These are phyloP conservation scores for Agrotis clavis DNA, from an alignment of 2,888 invertebrate genomes.

Conservation along the genomic window DNA sequence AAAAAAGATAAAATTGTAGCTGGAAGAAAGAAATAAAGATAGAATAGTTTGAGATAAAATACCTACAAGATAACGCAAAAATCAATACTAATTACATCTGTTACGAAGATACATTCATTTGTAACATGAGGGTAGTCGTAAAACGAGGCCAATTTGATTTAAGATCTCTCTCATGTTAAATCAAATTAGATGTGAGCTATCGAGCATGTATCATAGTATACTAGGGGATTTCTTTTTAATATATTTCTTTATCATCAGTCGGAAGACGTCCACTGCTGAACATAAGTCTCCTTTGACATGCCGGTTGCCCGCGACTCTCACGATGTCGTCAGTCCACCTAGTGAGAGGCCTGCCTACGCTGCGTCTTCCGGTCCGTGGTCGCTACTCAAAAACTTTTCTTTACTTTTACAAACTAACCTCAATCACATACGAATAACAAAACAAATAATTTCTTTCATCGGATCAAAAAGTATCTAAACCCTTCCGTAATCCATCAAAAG, in stretches of 20 bases:
- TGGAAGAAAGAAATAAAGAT: neutral
- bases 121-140: constrained; percentile 23
- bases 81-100: constrained; percentile 28
- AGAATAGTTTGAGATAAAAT: no score
- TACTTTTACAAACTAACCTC: neutral
- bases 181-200: constrained; percentile 15
- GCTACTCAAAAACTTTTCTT: no score
- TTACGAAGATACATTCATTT: constrained; percentile 9
- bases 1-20: neutral
- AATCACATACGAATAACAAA: neutral
- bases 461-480: neutral
- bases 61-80: neutral
- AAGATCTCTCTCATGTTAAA: neutral
- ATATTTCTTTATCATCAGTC: neutral
- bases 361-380: no score
- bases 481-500: constrained; percentile 9
- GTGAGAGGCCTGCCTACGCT: no score
- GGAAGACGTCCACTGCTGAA: no score
- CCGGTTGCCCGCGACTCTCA: no score
- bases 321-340: no score
- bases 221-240: constrained; percentile 31
- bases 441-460: constrained; percentile 6
- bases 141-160: constrained; percentile 46
- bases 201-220: constrained; percentile 15
- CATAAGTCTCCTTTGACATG: no score